Base-by-base conservation (phyloP, 2,797 vertebrate species). In the Myotis myotis region DNA sequence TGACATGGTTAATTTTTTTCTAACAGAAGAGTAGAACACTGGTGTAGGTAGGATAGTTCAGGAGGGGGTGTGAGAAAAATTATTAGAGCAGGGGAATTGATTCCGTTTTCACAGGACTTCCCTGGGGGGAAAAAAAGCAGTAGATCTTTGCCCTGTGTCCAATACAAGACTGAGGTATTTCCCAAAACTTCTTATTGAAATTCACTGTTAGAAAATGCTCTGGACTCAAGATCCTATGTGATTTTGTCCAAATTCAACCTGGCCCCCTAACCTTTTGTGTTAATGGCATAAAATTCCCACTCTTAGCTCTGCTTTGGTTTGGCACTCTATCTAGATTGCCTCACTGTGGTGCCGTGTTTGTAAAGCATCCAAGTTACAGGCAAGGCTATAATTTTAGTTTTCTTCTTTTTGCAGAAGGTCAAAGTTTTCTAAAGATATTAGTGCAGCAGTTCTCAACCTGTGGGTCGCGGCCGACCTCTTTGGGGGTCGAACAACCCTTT, bases 301-400 rank as follows among this genome's bases (percentile, higher is more conserved):
- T 7, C 57, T 88, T 12, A 11, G 82, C 80, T 89, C 94, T 74
- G 60, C 68, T 87, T 96, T 95, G 84, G 47, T 19, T 64, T 94
- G 94, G 87, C 94, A 13, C 17, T 12, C 23, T 89, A n/a, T 80
- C 91, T 53, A 44, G 84, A 51, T 70, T 70, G 74, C 87, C 91
- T 94, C 86, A 68, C 57, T 60, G 20, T 30, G 55, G 62, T 68
- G 86, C 86, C 20, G 1, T 94, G 92, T 47, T 87, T 87, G 64
- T 92, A 92, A 81, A 91, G 76, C 76, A 91, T 91, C 89, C 81
- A 72, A 81, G 49, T 22, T 55, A 57, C 7, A 78, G 80, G 36
- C 25, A 87, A 80, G 36, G 47, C 81, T 95, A 8, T 92, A 84
- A 95, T 94, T 95, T 96, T 60, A 94, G 87, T 91, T 96, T 87